phyloP scores from a whole-genome alignment of 2,888 invertebrate species.

The Heliconius ismenius region DNA sequence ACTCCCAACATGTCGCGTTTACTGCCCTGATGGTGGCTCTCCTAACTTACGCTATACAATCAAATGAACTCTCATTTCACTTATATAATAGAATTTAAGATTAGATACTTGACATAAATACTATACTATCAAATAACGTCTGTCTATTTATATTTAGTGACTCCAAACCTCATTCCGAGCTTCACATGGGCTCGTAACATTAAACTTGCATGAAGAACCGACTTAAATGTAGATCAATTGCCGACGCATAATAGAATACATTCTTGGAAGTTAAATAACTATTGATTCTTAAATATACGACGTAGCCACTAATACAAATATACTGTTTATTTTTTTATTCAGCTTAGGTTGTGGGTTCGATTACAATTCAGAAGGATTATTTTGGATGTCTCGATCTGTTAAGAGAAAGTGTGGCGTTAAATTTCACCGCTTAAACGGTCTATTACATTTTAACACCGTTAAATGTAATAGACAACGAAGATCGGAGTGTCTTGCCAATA shows the following conservation, averaged over 20 bases:
- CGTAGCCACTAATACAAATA: neutral
- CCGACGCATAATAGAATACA: slow-evolving; percentile 16
- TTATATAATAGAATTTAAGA: slow-evolving; percentile 9
- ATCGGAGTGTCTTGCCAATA: neutral
- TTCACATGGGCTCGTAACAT: slow-evolving; percentile 10
- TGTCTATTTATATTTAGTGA: slow-evolving; percentile 3
- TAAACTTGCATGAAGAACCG: slow-evolving; percentile 17
- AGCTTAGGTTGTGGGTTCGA: too few relatives aligned
- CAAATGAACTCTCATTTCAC: neutral
- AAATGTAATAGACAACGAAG: too few relatives aligned
- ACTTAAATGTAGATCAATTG: slow-evolving; percentile 22
- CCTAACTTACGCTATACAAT: neutral
- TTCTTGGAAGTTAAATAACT: neutral
- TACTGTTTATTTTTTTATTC: too few relatives aligned
- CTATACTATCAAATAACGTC: neutral
- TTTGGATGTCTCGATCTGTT: too few relatives aligned
- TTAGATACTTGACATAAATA: slow-evolving; percentile 9
- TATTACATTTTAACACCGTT: too few relatives aligned
- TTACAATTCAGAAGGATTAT: too few relatives aligned
- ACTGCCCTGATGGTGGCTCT: too few relatives aligned
- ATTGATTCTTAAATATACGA: neutral
- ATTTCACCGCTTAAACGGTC: too few relatives aligned
- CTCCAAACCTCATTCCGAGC: slow-evolving; percentile 14
- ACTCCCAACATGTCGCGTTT: neutral
- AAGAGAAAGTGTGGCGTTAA: too few relatives aligned